phyloP scores from a whole-genome alignment of 1,140 invertebrate species.

The Drosophila miranda region DNA sequence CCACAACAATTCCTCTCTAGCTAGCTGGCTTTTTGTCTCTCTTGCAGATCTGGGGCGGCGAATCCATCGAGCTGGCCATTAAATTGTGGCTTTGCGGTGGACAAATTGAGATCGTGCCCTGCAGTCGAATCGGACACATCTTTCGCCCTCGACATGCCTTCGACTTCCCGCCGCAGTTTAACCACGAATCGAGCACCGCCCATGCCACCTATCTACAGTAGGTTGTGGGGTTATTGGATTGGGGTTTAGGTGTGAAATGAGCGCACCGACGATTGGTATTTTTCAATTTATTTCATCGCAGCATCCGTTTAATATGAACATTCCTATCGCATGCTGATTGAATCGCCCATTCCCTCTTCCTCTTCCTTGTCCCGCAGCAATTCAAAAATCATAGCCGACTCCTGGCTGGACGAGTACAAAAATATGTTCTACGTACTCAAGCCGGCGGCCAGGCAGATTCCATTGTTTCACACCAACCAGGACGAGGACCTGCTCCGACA shows the following conservation, averaged over 20 bases:
- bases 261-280: constrained; percentile 65
- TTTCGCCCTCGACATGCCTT: constrained; percentile 91
- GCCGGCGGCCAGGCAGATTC: constrained; percentile 59
- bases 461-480: constrained; percentile 40
- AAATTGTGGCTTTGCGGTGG: constrained; percentile 91
- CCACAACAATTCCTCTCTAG: not conserved
- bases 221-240: constrained; percentile 5
- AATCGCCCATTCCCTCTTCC: constrained; percentile 6
- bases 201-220: constrained; percentile 75
- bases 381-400: constrained; percentile 89
- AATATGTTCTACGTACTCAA: constrained; percentile 86
- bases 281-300: constrained; percentile 70
- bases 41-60: constrained; percentile 96
- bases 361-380: constrained; percentile 85
- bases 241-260: constrained; percentile 60
- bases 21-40: constrained; percentile 9
- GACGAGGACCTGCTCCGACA: constrained; percentile 55
- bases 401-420: constrained; percentile 95
- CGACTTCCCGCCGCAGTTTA: constrained; percentile 85
- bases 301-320: constrained; percentile 71
- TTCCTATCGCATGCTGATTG: constrained; percentile 66
- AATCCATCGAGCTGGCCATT: constrained; percentile 98
- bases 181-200: constrained; percentile 39
- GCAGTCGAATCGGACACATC: constrained; percentile 93
- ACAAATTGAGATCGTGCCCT: constrained; percentile 89